Conservation (phyloP, 2,888 invertebrate species). For the Luperina nickerlii region DNA sequence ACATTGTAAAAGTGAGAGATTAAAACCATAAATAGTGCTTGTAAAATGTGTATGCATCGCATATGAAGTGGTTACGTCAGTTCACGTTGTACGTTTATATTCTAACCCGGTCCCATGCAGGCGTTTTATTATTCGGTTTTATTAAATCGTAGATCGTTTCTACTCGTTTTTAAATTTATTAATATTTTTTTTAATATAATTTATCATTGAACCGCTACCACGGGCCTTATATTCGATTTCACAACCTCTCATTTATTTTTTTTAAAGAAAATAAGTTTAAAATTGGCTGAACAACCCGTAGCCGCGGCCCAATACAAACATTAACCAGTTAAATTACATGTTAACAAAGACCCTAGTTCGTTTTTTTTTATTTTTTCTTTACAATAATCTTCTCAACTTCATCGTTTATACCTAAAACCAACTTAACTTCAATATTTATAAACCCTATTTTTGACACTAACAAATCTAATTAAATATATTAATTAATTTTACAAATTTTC, state of each 20-base stretch:
- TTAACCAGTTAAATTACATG: constrained; percentile 81
- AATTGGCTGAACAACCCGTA: constrained; percentile 85
- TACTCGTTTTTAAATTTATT: constrained; percentile 81
- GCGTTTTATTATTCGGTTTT: constrained; percentile 78
- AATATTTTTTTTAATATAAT: constrained; percentile 76
- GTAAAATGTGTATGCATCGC: constrained; percentile 56
- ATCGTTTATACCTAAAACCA: constrained; percentile 85
- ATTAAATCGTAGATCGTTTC: constrained; percentile 81
- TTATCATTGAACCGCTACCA: constrained; percentile 80
- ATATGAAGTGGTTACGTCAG: constrained; percentile 64
- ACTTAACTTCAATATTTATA: constrained; percentile 86
- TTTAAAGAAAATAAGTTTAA: constrained; percentile 84
- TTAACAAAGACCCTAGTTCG: constrained; percentile 89
- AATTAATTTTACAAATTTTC: constrained; percentile 76
- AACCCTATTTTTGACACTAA: constrained; percentile 89
- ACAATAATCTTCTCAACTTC: constrained; percentile 81
- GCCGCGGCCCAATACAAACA: constrained; percentile 78
- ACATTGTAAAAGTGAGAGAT: constrained; percentile 55
- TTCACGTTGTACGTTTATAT: constrained; percentile 80
- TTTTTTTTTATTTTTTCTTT: constrained; percentile 83
- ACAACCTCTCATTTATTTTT: constrained; percentile 86
- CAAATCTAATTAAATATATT: constrained; percentile 86
- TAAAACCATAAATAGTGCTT: constrained; percentile 60
- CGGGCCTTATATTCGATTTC: constrained; percentile 83
- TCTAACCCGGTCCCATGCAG: constrained; percentile 85